These are phyloP conservation scores for Mesorhabditis sp. DNA, from an alignment of 2,888 invertebrate genomes.

Conservation along the genomic window DNA sequence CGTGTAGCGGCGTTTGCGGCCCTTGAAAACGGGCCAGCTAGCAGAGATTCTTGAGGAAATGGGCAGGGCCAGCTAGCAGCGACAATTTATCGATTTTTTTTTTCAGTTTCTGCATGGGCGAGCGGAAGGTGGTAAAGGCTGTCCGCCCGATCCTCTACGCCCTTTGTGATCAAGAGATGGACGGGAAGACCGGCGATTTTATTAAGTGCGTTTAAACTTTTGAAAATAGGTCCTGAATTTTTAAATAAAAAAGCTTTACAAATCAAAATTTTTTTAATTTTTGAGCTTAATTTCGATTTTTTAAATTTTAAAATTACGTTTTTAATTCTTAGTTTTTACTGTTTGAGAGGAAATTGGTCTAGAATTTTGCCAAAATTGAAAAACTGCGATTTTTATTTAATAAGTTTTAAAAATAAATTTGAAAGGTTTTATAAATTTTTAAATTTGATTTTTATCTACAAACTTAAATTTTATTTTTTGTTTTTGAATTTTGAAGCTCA, in stretches of 20 bases:
- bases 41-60: not conserved
- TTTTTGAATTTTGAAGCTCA: too few species aligned
- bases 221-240: not conserved
- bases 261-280: not conserved
- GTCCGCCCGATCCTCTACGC: conserved; percentile 51
- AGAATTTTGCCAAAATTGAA: too few species aligned
- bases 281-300: not conserved
- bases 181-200: conserved; percentile 38
- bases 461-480: not conserved
- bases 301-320: not conserved
- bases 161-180: conserved; percentile 44
- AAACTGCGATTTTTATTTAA: too few species aligned
- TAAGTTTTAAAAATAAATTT: too few species aligned
- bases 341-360: too few species aligned
- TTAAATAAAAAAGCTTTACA: not conserved
- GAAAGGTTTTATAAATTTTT: too few species aligned
- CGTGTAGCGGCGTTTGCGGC: too few species aligned
- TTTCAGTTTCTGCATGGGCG: conserved; percentile 48
- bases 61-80: too few species aligned
- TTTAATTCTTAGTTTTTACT: not conserved
- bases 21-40: not conserved
- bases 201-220: conserved; percentile 38
- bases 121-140: conserved; percentile 45
- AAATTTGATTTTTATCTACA: too few species aligned
- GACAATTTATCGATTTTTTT: too few species aligned